phyloP scores from a whole-genome alignment of 2,888 invertebrate genomes.

The Syrista parreyssii region DNA sequence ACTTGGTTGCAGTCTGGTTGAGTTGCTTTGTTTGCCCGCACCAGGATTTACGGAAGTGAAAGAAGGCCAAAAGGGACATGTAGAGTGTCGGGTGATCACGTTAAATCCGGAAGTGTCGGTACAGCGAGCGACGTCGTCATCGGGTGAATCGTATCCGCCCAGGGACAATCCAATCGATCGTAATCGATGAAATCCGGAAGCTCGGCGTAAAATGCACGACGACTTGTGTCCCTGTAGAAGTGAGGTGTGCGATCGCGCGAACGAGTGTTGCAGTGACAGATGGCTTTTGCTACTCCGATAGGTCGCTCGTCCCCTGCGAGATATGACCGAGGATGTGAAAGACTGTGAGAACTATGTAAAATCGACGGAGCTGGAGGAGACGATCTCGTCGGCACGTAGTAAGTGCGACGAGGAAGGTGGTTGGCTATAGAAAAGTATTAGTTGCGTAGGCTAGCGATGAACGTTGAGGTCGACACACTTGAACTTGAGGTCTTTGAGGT shows the following conservation, averaged over 20 bases:
- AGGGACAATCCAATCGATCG: neutral
- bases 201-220: neutral
- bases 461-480: constrained; percentile 61
- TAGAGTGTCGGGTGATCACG: neutral
- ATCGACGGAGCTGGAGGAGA: constrained; percentile 38
- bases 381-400: constrained; percentile 48
- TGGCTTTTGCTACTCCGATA: neutral
- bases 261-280: neutral
- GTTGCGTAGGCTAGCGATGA: constrained; percentile 54
- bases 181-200: neutral
- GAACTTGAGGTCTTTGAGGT: constrained; percentile 66
- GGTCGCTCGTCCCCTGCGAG: neutral
- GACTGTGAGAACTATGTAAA: constrained; percentile 44
- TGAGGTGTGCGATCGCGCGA: neutral
- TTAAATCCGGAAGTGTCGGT: neutral
- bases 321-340: neutral
- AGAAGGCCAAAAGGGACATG: neutral
- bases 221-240: neutral
- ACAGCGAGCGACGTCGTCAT: neutral
- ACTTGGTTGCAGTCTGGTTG: too few species aligned
- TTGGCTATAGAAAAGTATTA: constrained; percentile 55
- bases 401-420: constrained; percentile 56
- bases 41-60: neutral
- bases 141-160: neutral
- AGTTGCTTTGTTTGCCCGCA: too few species aligned